Base-by-base conservation (phyloP, 2,888 invertebrate species). In the Danaus chrysippus region DNA sequence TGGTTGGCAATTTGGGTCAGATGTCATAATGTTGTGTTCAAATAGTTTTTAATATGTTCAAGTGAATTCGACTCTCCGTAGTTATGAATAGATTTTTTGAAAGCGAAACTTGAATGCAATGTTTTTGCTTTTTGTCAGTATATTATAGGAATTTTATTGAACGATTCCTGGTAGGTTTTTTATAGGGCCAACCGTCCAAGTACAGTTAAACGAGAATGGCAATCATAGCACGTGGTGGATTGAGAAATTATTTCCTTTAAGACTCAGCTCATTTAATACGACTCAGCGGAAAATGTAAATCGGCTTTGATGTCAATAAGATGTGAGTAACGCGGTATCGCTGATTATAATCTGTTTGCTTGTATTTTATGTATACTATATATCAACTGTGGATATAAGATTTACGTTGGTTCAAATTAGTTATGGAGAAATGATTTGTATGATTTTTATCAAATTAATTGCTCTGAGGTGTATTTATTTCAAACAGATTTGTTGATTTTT, bases 201-300 rank as follows among this genome's bases (percentile, higher is more conserved):
- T 71, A 77, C 75, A 75, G 77, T 76, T 76, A 76, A 66, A 74
- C 70, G 75, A 77, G 76, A 77, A 80, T 77, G 70, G 74, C 73
- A 71, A 73, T 75, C 71, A 71, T 63, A 68, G 64, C 67, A 60
- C 56, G 70, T 62, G 69, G 66, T 61, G 63, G 71, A 72, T 72
- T 71, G 71, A 76, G 76, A 78, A 76, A 75, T 76, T 69, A 79
- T 78, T 78, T 76, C 71, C 71, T 71, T 61, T 72, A 68, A 71
- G 73, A 12, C 19, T 67, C 55, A 56, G 58, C 59, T 54, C 55
- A 56, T 58, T 66, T 62, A 54, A 62, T 52, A 44, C 66, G 60
- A 59, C 58, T 66, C 56, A 58, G 59, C 64, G 64, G 62, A 64
- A 66, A 66, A 66, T 64, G 66, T 61, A 64, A 66, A 66, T 64